A percentile compares a stretch with the other conserved stretches of the same genome.
Evolutionary conservation across 2,797 vertebrate species (phyloP).

Genomic region (Peromyscus nudipes): DNA sequence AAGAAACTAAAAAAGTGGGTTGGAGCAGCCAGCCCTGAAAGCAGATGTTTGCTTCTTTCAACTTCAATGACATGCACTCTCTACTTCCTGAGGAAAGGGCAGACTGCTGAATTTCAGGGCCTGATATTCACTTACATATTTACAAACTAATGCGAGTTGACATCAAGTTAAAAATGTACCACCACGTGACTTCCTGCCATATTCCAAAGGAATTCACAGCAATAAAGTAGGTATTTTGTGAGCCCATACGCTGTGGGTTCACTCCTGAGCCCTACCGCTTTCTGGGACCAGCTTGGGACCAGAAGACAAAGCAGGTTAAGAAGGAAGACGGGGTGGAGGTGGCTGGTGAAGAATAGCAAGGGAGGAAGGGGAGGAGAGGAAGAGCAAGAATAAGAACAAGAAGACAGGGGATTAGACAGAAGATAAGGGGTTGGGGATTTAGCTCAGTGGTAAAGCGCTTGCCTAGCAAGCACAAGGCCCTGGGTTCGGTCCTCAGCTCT

Average conservation of each 20-base stretch:
- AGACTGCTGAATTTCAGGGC: constrained; percentile 48
- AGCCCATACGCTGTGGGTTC: not conserved
- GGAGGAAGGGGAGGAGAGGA: constrained; percentile 89
- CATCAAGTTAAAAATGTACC: constrained; percentile 65
- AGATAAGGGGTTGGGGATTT: not conserved
- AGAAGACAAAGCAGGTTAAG: constrained; percentile 76
- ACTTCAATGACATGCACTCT: constrained; percentile 62
- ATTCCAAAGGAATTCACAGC: constrained; percentile 56
- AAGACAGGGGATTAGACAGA: not conserved
- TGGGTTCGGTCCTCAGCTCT: too few relatives aligned
- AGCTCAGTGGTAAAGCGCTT: too few relatives aligned
- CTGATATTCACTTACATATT: constrained; percentile 50
- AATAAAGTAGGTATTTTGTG: constrained; percentile 57
- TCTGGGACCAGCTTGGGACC: constrained; percentile 25
- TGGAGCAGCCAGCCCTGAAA: constrained; percentile 31
- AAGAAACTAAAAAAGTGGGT: constrained; percentile 47
- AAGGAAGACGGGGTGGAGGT: constrained; percentile 78
- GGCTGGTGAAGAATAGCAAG: constrained; percentile 89
- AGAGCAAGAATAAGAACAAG: constrained; percentile 54
- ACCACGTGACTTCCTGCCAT: constrained; percentile 65
- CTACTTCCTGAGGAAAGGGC: constrained; percentile 64
- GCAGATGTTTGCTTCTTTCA: constrained; percentile 67
- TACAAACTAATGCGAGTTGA: constrained; percentile 76
- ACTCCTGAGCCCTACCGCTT: constrained; percentile 24
- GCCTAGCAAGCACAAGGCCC: too few relatives aligned